Conservation (phyloP, 2,888 invertebrate species). For the Drosophila engyochracea region DNA sequence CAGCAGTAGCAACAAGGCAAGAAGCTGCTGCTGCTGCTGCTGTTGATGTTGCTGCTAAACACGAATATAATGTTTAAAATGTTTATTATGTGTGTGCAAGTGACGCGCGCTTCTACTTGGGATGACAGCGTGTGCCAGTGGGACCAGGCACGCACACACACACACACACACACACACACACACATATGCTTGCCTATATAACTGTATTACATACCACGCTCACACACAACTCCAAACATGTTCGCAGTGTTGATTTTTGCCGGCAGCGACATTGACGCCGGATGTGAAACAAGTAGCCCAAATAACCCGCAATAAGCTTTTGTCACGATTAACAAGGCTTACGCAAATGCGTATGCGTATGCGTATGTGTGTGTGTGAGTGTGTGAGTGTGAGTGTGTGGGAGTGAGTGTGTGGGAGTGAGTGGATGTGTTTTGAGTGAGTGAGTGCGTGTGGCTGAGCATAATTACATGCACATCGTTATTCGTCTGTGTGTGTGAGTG, state of each 20-base stretch:
- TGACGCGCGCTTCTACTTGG: slow-evolving; percentile 63
- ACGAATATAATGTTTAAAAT: slow-evolving; percentile 80
- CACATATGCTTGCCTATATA: slow-evolving; percentile 53
- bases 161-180: slow-evolving; percentile 27
- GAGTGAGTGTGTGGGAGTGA: slow-evolving; percentile 19
- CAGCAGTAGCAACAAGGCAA: slow-evolving; percentile 48
- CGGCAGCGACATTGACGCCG: slow-evolving; percentile 70
- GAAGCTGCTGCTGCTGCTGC: slow-evolving; percentile 44
- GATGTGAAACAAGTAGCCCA: slow-evolving; percentile 80
- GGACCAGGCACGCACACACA: slow-evolving; percentile 24
- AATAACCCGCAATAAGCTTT: slow-evolving; percentile 81
- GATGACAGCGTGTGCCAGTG: slow-evolving; percentile 16
- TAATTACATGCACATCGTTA: slow-evolving; percentile 65
- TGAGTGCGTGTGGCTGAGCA: slow-evolving; percentile 58
- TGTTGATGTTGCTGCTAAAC: slow-evolving; percentile 79
- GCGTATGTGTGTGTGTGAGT: neutral
- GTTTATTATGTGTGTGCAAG: slow-evolving; percentile 80
- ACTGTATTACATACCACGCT: slow-evolving; percentile 55
- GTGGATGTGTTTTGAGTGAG: slow-evolving; percentile 38
- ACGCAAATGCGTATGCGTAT: slow-evolving; percentile 67
- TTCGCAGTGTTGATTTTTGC: slow-evolving; percentile 69
- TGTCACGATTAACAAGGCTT: slow-evolving; percentile 81
- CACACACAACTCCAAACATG: slow-evolving; percentile 29
- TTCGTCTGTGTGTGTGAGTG: slow-evolving; percentile 7
- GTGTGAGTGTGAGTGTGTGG: neutral